Conservation (phyloP, 1,140 invertebrate genomes). For the Aricia agestis region DNA sequence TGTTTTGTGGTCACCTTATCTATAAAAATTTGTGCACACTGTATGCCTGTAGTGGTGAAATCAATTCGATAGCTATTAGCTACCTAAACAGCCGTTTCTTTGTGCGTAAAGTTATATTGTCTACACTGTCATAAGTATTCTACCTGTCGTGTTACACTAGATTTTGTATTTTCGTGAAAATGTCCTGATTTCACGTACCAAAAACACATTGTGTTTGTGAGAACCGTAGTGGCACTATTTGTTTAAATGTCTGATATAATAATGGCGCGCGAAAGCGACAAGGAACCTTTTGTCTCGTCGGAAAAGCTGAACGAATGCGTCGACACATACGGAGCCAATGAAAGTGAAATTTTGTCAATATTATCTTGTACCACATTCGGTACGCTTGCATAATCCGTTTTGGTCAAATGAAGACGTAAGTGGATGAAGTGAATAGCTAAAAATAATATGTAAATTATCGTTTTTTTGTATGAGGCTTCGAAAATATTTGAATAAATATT, state of each 20-base stretch:
- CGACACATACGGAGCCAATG: background rate
- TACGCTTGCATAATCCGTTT: constrained; percentile 1
- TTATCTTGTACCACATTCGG: constrained; percentile 4
- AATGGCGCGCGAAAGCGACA: constrained; percentile 1
- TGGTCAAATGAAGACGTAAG: no score
- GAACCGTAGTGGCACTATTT: background rate
- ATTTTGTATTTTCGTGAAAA: background rate
- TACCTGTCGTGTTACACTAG: no score
- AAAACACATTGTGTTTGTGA: background rate
- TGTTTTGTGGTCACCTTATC: no score
- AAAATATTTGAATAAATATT: no score
- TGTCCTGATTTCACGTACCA: background rate
- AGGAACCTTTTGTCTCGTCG: constrained; percentile 9
- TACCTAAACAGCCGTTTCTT: no score
- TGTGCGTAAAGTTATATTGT: no score
- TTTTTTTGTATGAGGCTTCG: background rate
- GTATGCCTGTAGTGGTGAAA: no score
- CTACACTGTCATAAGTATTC: no score
- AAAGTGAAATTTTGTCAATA: constrained; percentile 17
- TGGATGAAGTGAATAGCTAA: no score
- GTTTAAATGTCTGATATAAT: constrained; percentile 8
- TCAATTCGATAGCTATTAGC: no score
- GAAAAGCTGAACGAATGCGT: constrained; percentile 13
- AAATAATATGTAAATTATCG: no score
- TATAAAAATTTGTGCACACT: no score